phyloP scores from a whole-genome alignment of 2,888 invertebrate genomes.

The Heliothis peltigera region DNA sequence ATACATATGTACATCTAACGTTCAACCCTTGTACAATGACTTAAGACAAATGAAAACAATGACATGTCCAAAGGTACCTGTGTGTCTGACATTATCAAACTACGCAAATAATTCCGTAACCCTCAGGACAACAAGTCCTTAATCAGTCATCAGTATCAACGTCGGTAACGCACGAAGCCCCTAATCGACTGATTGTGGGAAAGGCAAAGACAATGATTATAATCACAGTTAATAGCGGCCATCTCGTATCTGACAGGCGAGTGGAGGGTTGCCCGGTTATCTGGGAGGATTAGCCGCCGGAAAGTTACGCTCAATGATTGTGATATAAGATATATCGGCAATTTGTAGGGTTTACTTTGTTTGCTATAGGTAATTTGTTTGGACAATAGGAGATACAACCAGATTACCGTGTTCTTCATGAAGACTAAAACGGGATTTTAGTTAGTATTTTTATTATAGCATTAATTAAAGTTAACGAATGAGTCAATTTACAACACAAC shows the following conservation, averaged over 20 bases:
- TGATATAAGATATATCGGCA: constrained; percentile 53
- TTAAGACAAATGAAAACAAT: too few relatives aligned
- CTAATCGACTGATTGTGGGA: constrained; percentile 80
- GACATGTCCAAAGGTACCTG: not conserved
- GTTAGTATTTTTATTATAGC: too few relatives aligned
- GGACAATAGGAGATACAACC: too few relatives aligned
- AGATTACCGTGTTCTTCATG: too few relatives aligned
- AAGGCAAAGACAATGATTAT: constrained; percentile 88
- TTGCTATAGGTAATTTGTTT: constrained; percentile 12
- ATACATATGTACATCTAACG: too few relatives aligned
- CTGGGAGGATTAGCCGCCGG: constrained; percentile 79
- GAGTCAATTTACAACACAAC: too few relatives aligned
- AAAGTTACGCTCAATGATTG: constrained; percentile 64
- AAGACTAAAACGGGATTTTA: too few relatives aligned
- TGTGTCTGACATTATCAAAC: constrained; percentile 23
- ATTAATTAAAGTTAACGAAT: too few relatives aligned
- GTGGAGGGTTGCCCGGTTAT: constrained; percentile 71
- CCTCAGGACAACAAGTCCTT: constrained; percentile 50
- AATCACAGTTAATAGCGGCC: constrained; percentile 86
- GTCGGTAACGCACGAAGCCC: constrained; percentile 45
- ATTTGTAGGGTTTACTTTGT: constrained; percentile 31
- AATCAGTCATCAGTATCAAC: constrained; percentile 42
- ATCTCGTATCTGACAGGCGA: constrained; percentile 73
- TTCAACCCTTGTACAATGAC: too few relatives aligned
- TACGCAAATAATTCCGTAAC: constrained; percentile 24